phyloP scores from a whole-genome alignment of 2,888 invertebrate genomes.

The Strigamia crassipes region DNA sequence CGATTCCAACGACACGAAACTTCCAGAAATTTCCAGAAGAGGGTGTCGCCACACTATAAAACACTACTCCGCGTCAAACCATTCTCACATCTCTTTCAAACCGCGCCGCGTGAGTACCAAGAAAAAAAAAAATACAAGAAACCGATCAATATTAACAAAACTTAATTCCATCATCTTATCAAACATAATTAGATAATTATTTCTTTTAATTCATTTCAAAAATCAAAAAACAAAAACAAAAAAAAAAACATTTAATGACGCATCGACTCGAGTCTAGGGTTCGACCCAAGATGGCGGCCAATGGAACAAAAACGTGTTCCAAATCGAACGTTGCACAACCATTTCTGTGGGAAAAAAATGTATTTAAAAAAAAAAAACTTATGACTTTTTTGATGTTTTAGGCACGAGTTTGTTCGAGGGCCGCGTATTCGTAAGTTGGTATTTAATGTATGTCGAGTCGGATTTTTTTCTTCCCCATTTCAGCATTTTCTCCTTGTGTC shows the following conservation, averaged over 20 bases:
- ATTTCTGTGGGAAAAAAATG: background rate
- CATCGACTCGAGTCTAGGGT: no score
- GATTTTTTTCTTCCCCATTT: constrained; percentile 1
- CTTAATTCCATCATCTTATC: no score
- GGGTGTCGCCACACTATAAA: background rate
- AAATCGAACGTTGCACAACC: background rate
- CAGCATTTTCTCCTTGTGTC: background rate
- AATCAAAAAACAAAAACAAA: no score
- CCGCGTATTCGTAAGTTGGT: constrained; percentile 9
- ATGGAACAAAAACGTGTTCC: no score
- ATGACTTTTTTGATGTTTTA: no score
- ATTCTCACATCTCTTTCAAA: background rate
- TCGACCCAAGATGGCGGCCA: no score
- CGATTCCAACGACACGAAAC: background rate
- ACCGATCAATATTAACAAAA: no score
- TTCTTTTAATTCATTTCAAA: no score
- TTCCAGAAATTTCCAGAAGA: background rate
- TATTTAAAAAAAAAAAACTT: no score
- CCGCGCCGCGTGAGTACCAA: background rate
- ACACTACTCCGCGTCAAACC: background rate
- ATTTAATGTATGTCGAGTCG: background rate
- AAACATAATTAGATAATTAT: no score
- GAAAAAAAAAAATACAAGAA: no score
- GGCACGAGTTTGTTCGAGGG: constrained; percentile 18
- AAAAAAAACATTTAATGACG: no score